phyloP scores from a whole-genome alignment of 30 jellyfish, hydroid and myxozoan genomes.

The Calvadosia cruxmelitensis region DNA sequence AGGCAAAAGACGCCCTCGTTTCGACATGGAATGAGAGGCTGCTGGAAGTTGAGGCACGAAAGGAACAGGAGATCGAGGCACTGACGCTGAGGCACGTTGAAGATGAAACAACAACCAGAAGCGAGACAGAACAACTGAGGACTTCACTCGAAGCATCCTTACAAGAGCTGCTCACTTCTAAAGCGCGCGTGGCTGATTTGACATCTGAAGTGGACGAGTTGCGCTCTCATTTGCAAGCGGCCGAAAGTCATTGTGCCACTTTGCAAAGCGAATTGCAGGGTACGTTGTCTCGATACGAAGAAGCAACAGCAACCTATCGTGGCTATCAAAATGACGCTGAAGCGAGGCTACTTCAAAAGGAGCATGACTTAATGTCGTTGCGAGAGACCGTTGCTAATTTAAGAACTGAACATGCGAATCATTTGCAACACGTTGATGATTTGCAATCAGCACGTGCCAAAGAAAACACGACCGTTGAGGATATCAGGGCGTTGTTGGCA shows the following conservation, averaged over 20 bases:
- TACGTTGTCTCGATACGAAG: neutral
- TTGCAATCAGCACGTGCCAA: neutral
- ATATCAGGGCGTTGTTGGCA: neutral
- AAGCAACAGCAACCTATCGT: neutral
- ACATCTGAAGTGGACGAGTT: neutral
- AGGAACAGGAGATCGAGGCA: slow-evolving; percentile 8
- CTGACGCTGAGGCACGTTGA: slow-evolving; percentile 7
- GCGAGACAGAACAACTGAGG: slow-evolving; percentile 5
- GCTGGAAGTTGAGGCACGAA: neutral
- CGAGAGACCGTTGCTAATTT: neutral
- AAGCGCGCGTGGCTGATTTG: neutral
- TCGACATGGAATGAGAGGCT: slow-evolving; percentile 18
- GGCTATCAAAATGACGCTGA: neutral
- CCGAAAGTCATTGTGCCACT: neutral
- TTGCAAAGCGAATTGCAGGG: neutral
- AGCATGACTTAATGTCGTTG: neutral
- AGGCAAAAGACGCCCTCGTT: slow-evolving; percentile 22
- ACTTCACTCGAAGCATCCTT: neutral
- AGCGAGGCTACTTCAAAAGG: neutral
- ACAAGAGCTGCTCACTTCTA: neutral
- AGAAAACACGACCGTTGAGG: neutral
- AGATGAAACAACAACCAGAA: slow-evolving; percentile 1
- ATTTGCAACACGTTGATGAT: neutral
- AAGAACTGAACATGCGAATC: neutral
- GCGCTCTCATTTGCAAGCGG: neutral